phyloP scores from a whole-genome alignment of 2,797 vertebrate genomes.

The Aphelocoma californica region DNA sequence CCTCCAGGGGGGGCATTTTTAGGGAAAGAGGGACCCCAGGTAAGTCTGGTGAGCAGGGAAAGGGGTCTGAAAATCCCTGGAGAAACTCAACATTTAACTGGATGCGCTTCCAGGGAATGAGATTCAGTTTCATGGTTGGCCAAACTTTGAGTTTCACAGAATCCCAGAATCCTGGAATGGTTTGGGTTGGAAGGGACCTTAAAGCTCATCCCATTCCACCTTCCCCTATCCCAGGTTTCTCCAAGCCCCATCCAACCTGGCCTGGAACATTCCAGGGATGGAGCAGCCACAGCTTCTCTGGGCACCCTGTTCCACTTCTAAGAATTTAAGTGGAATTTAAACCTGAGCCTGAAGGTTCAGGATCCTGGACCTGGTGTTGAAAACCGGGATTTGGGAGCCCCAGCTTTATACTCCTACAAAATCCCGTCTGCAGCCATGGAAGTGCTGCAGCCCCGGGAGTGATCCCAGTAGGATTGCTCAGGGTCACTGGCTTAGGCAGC shows the following conservation, averaged over 20 bases:
- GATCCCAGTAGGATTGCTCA: neutral
- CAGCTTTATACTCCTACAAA: neutral
- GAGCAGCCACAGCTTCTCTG: neutral
- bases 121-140: neutral
- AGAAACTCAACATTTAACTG: neutral
- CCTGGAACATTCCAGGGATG: neutral
- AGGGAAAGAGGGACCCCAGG: neutral
- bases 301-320: neutral
- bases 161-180: neutral
- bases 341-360: neutral
- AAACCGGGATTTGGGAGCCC: neutral
- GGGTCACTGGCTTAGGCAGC: accelerated
- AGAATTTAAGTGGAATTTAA: neutral
- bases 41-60: neutral
- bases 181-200: neutral
- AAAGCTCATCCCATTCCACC: neutral
- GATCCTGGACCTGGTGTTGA: neutral
- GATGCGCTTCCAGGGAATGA: neutral
- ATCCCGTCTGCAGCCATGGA: accelerated
- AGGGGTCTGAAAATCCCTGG: neutral
- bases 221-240: neutral
- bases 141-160: neutral
- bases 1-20: neutral
- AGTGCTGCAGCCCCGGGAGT: accelerated
- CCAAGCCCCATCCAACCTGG: accelerated